Conservation (phyloP, 2,113 vertebrate species). For the Sprattus sprattus region DNA sequence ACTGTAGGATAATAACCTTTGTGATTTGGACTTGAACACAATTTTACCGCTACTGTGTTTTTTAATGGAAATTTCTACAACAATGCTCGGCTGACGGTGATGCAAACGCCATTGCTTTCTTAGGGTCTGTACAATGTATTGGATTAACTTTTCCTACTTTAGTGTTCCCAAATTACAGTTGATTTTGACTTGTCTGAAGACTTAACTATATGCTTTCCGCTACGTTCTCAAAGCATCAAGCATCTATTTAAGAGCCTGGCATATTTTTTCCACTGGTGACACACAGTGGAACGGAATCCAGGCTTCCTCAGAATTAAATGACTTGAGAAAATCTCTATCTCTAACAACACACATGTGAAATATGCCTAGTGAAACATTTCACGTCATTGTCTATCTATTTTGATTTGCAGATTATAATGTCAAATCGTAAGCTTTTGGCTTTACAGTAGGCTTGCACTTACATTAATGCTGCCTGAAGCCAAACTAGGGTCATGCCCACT, state of each 20-base stretch:
- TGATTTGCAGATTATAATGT: no score
- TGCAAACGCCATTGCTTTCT: background rate
- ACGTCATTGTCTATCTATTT: no score
- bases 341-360: no score
- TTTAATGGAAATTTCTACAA: background rate
- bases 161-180: background rate
- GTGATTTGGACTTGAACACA: background rate
- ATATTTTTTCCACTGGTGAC: background rate
- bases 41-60: background rate
- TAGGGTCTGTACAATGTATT: background rate
- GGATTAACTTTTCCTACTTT: background rate
- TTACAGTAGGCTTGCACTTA: no score
- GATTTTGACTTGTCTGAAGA: background rate
- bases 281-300: no score
- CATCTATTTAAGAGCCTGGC: background rate
- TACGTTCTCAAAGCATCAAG: background rate
- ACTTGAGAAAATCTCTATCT: no score
- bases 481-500: no score
- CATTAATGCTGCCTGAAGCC: no score
- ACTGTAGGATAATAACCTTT: background rate
- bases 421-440: no score
- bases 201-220: background rate
- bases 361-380: no score
- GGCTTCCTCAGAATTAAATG: no score
- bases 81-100: background rate